Evolutionary conservation across 2,113 vertebrate species (phyloP), one percentile per base, ranked within the genome.

Genomic region (Apodemus sylvaticus): DNA sequence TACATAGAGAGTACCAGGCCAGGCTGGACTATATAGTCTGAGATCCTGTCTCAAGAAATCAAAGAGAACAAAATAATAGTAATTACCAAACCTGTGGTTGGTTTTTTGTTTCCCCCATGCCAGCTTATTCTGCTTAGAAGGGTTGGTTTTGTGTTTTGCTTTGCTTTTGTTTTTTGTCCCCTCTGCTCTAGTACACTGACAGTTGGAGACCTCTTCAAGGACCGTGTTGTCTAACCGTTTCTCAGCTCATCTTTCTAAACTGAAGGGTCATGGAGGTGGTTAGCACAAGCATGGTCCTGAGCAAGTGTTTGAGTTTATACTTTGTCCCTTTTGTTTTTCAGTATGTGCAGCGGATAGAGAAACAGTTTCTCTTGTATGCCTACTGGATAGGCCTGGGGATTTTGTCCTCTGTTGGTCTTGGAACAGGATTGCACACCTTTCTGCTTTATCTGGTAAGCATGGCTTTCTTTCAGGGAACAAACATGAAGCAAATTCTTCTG

Each of bases 401-500:
- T 97, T 98, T 99, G 77, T 99, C 99, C 94, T 99, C 99, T 68
- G 99, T 99, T 96, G 99, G 99, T 77, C 99, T 99, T 93, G 99
- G 99, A 98, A 99, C 99, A 2, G 99, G 99, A 74, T 98, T 99
- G 94, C 99, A 99, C 98, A 99, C 99, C 96, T 99, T 99, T 97
- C 98, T 99, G 89, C 99, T 99, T 86, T 99, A 99, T 97, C 98
- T 99, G 99, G 99, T 99, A 99, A 99, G 98, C 81, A 93, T 93
- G 53, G 60, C 26, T 95, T 98, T 95, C 39, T 60, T 96, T 94
- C 87, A 91, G 60, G 88, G 70, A 90, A 36, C 16, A 73, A 91
- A 48, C 48, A 87, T 91, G 48, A 93, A 66, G 60, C 45, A 79
- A 19, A 93, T 76, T 78, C 62, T 96, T 26, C 51, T 83, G 16